phyloP scores from a whole-genome alignment of 23 tunicate species.

The Diplosoma virens region DNA sequence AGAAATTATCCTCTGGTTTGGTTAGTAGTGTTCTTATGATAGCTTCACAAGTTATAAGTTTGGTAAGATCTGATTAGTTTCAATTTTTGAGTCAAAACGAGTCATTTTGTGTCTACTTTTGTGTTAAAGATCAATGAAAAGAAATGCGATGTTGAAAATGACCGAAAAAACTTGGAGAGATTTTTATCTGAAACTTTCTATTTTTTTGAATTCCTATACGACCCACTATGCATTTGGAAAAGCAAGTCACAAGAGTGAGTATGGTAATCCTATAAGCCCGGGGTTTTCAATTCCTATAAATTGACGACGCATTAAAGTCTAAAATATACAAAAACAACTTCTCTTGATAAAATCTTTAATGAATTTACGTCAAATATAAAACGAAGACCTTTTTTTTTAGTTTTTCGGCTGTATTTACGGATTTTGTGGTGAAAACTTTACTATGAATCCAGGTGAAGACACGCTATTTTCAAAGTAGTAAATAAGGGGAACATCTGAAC shows the following conservation, averaged over 20 bases:
- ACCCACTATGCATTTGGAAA: constrained; percentile 59
- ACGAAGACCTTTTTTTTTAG: too few relatives aligned
- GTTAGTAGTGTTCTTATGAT: constrained; percentile 50
- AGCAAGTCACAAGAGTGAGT: constrained; percentile 16
- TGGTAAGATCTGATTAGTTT: constrained; percentile 46
- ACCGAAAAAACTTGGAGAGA: background rate
- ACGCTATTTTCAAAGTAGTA: too few relatives aligned
- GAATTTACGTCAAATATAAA: too few relatives aligned
- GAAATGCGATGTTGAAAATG: background rate
- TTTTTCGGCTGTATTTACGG: too few relatives aligned
- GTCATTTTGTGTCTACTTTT: background rate
- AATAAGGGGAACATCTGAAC: too few relatives aligned
- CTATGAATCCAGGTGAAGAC: too few relatives aligned
- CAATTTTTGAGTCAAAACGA: too few relatives aligned
- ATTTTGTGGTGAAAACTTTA: too few relatives aligned
- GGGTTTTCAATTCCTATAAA: too few relatives aligned
- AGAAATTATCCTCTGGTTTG: constrained; percentile 48
- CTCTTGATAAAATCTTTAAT: too few relatives aligned
- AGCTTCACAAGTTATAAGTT: constrained; percentile 44
- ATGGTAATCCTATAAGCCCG: background rate
- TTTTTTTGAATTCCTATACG: constrained; percentile 69
- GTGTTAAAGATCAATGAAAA: background rate
- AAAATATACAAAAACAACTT: too few relatives aligned
- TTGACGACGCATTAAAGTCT: too few relatives aligned
- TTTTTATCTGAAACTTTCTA: constrained; percentile 10